Percentiles rank a stretch among this genome's conserved stretches.
phyloP scores from a whole-genome alignment of 1,140 invertebrate species.

The Chionoecetes opilio region DNA sequence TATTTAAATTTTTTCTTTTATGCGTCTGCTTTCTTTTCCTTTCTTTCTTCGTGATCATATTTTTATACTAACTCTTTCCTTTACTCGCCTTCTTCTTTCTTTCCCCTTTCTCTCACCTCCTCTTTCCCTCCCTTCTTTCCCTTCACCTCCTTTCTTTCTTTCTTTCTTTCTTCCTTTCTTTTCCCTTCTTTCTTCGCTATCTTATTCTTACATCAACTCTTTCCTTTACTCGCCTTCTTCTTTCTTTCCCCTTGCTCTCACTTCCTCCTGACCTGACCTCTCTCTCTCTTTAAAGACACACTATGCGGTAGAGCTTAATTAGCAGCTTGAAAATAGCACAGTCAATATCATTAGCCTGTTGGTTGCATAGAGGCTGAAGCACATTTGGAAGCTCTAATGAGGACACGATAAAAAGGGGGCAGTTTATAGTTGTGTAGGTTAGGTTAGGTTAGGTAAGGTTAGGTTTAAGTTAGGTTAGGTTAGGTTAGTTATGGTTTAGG shows the following conservation, averaged over 20 bases:
- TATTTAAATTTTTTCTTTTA: no score
- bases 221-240: background rate
- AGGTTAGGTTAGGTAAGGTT: no score
- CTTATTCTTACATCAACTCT: background rate
- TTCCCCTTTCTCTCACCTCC: conserved; percentile 31
- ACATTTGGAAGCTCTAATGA: background rate
- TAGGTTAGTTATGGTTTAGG: background rate
- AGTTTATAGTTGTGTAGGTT: no score
- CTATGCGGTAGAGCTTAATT: background rate
- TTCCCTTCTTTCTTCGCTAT: background rate
- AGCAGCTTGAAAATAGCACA: background rate
- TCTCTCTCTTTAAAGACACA: no score
- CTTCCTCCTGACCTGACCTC: no score
- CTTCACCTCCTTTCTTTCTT: background rate
- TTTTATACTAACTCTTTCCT: no score
- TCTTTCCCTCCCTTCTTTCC: background rate
- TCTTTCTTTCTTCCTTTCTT: background rate
- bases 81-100: background rate
- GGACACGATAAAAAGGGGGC: background rate
- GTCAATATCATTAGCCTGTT: background rate
- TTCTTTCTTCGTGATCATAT: no score
- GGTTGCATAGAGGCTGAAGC: conserved; percentile 1
- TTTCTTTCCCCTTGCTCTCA: background rate
- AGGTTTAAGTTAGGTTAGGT: no score
- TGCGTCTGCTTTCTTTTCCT: no score